Base-by-base conservation (phyloP, 2,797 vertebrate genomes). In the Triplophysa yarkandensis region DNA sequence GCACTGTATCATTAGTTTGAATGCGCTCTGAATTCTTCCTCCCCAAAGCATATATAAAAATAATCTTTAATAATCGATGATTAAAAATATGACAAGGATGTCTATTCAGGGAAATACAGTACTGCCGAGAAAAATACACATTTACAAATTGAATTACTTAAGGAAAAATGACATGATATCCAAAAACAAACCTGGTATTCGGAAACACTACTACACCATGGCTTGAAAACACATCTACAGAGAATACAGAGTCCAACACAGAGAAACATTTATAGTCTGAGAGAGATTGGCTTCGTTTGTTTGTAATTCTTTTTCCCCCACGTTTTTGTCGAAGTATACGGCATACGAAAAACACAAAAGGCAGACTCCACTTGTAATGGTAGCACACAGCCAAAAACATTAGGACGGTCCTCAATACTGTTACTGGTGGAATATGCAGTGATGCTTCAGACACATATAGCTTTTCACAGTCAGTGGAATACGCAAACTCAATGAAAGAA, bases 401-500 rank as follows among this genome's bases (percentile, higher is more conserved):
- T 54, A 68, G 36, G 43, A 23, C 60, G 65, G 52, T 62, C 62
- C 48, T 71, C 70, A 82, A 48, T 62, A 61, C 66, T 36, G 61
- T 60, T 19, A 66, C 61, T 17, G 52, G 32, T n/a, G 41, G 52
- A 73, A 46, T 58, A 62, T 68, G 63, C 41, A 65, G 52, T 70
- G 71, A 61, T 60, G 27, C 46, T 63, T 63, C 43, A 66, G 74
- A 81, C 76, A 80, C 39, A 58, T 32, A 36, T 66, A 52, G 67
- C 61, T 21, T 72, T n/a, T 64, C 23, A 54, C n/a, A 57, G 74
- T 74, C 54, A 46, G 80, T 79, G 41, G 68, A 83, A 39, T 74
- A 86, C 71, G 77, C 77, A 84, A n/a, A 88, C 84, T 84, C 81
- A 88, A 74, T 75, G 63, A 88, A 92, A 88, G 83, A 75, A 92